Conservation (phyloP, 2,113 vertebrate genomes). For the Oryctolagus cuniculus region mOryCun1.1 NC_091447.1:66512001-66512500, state of each 20-base stretch:
- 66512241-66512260: conserved; percentile 35
- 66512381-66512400: background rate
- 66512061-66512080: conserved; percentile 94
- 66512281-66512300: background rate
- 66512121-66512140: conserved; percentile 94
- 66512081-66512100: conserved; percentile 98
- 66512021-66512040: background rate
- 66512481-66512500: background rate
- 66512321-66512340: too few relatives aligned
- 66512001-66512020: background rate
- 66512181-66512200: conserved; percentile 58
- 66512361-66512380: background rate
- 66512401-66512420: conserved; percentile 24
- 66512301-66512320: conserved; percentile 14
- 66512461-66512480: background rate
- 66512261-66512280: conserved; percentile 65
- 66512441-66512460: conserved; percentile 52
- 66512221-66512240: conserved; percentile 45
- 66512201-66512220: background rate
- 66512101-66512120: conserved; percentile 95
- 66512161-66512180: conserved; percentile 95
- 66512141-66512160: conserved; percentile 92
- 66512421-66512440: background rate
- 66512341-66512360: background rate
- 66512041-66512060: background rate